These are phyloP conservation scores for Micromys minutus DNA, from an alignment of 2,113 vertebrate species.

Conservation along the genomic window DNA sequence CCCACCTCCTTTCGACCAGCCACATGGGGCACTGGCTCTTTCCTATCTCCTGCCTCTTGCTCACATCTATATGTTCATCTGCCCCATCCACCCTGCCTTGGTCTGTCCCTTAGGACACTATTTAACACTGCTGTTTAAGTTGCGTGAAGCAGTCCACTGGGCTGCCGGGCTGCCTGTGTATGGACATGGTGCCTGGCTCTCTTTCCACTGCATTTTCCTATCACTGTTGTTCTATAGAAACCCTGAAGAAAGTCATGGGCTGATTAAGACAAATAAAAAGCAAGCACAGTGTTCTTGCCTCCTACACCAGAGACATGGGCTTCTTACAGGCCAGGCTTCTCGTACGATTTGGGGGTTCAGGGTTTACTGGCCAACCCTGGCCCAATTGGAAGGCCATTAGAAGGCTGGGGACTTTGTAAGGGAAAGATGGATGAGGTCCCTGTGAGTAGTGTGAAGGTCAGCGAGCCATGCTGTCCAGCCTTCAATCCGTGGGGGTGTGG, in stretches of 20 bases:
- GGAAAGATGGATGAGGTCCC: conserved; percentile 28
- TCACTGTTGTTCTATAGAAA: conserved; percentile 44
- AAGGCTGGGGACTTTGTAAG: neutral
- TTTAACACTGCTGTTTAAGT: neutral
- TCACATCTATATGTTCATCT: neutral
- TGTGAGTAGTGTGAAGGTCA: neutral
- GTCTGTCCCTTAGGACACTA: conserved; percentile 38
- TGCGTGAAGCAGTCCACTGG: neutral
- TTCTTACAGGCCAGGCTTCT: conserved; percentile 12
- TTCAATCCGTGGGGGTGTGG: conserved; percentile 67
- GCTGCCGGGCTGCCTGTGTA: neutral
- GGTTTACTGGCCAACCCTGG: neutral
- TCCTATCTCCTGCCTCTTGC: neutral
- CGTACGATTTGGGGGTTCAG: neutral
- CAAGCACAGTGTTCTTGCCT: neutral
- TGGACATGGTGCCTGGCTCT: neutral
- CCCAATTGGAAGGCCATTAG: neutral
- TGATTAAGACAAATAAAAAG: conserved; percentile 56
- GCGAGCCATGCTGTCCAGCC: conserved; percentile 59
- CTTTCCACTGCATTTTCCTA: conserved; percentile 24
- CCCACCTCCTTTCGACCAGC: neutral
- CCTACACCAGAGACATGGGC: neutral
- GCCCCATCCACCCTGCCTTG: neutral
- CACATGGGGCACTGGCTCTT: neutral
- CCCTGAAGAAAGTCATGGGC: conserved; percentile 21